Base-by-base conservation (phyloP, 2,888 invertebrate genomes). In the Neocrepidodera transversa region DNA sequence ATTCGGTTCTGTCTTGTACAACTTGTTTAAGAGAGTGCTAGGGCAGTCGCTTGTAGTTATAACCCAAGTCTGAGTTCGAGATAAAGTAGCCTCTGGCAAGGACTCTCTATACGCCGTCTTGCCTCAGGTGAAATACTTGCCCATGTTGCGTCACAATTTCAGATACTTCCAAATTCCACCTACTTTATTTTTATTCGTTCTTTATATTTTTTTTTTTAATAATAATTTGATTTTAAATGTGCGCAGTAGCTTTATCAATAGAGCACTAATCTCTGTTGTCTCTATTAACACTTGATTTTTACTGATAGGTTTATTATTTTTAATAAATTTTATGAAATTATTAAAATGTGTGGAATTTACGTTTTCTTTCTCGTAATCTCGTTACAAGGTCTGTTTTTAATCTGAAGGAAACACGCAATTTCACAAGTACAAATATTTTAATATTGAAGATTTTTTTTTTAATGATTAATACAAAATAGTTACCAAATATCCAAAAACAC, bases 41-140 rank as follows among this genome's bases (percentile, higher is more conserved):
- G 49, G 40, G 40, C 40, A 40, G 43, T 43, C 35, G 43, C 28
- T 40, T 48, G 58, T 52, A 58, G n/a, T n/a, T n/a, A n/a, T n/a
- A n/a, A 48, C 13, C 42, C 64, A 64, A 66, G 64, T 43, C 43
- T 63, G 52, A 63, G 6, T 23, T 5, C 23, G 63, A 62, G 62
- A 63, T 61, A 64, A 62, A 60, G 36, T 40, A 47, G 68, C 71
- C 64, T 53, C 23, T 62, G 72, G 74, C 74, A 74, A 74, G 72
- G 74, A 69, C 72, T 71, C 68, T 64, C 59, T 60, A 64, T 70
- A 43, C 66, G 63, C 63, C 23, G 66, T 69, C 63, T 68, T 63
- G 71, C 71, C 71, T 55, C 67, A 63, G 70, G 71, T 66, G 66
- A 68, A 67, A 67, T 43, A 43, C 43, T 23, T 13, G 20, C 14